Percentiles rank a stretch among this genome's conserved stretches.
phyloP scores from a whole-genome alignment of 1,140 invertebrate genomes.

The Lerema accius region DNA sequence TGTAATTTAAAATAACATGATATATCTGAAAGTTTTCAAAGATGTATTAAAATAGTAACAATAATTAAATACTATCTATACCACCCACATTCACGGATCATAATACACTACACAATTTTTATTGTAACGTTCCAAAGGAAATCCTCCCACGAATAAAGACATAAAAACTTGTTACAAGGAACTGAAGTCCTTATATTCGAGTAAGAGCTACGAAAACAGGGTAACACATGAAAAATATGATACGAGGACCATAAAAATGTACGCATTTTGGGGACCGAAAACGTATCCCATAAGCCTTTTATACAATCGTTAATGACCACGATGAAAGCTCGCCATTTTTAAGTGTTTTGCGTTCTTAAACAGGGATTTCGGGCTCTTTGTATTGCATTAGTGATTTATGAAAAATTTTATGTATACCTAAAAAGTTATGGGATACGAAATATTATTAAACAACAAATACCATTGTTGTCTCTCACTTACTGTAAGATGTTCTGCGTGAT shows the following conservation, averaged over 20 bases:
- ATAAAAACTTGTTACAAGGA: conserved; percentile 55
- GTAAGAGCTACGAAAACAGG: conserved; percentile 57
- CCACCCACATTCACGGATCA: too few relatives aligned
- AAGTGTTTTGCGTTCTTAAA: conserved; percentile 47
- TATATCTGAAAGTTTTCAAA: too few relatives aligned
- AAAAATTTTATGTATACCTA: neutral
- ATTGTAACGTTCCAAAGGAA: neutral
- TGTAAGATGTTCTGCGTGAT: too few relatives aligned
- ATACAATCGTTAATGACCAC: conserved; percentile 74
- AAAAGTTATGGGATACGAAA: too few relatives aligned
- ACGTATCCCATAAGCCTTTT: conserved; percentile 69
- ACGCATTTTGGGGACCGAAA: conserved; percentile 49
- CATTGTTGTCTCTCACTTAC: too few relatives aligned
- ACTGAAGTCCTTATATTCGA: conserved; percentile 46
- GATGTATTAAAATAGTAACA: too few relatives aligned
- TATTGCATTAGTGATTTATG: neutral
- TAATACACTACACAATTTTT: neutral
- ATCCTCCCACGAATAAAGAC: conserved; percentile 33
- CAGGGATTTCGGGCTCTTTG: too few relatives aligned
- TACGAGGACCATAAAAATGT: conserved; percentile 23
- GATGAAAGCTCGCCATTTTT: conserved; percentile 56
- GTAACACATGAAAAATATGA: conserved; percentile 67
- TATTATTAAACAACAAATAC: too few relatives aligned
- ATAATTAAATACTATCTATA: too few relatives aligned
- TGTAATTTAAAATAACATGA: too few relatives aligned